Conservation (phyloP, 2,113 vertebrate species). For the Lates calcarifer region DNA sequence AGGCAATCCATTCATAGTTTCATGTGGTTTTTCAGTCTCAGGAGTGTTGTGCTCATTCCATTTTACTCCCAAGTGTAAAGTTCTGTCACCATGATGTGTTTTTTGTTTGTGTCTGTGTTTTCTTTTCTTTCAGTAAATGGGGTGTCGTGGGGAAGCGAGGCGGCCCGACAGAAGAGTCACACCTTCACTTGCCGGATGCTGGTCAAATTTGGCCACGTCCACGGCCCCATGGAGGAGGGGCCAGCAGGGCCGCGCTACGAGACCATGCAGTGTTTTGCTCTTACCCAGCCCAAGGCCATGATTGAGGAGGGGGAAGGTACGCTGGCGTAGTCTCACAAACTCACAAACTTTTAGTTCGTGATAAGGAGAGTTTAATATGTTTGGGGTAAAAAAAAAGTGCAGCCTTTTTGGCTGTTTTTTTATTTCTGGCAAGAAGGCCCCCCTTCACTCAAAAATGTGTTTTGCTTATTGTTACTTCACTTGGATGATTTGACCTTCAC, state of each 20-base stretch:
- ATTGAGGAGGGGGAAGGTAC: conserved; percentile 98
- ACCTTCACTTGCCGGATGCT: conserved; percentile 98
- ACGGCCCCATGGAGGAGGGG: conserved; percentile 87
- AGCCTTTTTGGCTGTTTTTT: no score
- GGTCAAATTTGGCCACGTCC: conserved; percentile 89
- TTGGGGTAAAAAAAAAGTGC: no score
- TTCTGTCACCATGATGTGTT: conserved; percentile 7
- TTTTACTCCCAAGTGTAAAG: conserved; percentile 3
- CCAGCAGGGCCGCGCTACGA: conserved; percentile 90
- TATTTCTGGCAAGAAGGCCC: not conserved
- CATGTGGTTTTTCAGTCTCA: conserved; percentile 32
- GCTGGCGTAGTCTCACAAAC: not conserved
- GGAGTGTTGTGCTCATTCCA: conserved; percentile 6
- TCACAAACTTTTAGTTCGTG: not conserved
- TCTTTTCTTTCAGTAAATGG: conserved; percentile 88
- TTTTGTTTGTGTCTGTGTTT: conserved; percentile 46
- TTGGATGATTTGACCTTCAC: not conserved
- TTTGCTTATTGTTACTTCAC: not conserved
- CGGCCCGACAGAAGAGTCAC: conserved; percentile 95
- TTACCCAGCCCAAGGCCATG: conserved; percentile 97
- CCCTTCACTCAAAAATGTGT: not conserved
- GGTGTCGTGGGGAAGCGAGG: conserved; percentile 93
- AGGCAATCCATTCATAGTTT: conserved; percentile 37
- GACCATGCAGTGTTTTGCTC: conserved; percentile 99
- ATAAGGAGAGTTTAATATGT: no score